Evolutionary conservation across 1,140 invertebrate species (phyloP).

Genomic region (Drosophila pandora): DNA sequence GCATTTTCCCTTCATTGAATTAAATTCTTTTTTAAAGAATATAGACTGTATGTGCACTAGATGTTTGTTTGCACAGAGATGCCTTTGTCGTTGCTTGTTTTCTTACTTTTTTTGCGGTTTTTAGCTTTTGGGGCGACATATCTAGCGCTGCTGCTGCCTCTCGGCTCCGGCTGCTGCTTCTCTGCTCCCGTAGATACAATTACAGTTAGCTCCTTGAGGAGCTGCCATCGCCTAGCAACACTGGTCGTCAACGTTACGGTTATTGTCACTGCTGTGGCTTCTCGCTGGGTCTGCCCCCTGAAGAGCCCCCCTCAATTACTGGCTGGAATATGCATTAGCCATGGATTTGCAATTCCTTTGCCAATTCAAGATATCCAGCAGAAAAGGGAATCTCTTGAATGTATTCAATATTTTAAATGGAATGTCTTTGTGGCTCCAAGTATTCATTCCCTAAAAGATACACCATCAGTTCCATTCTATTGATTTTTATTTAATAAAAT

Average conservation of each 20-base stretch:
- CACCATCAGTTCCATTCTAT: neutral
- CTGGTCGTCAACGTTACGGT: conserved; percentile 57
- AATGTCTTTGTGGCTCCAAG: too few relatives aligned
- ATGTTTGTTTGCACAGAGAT: conserved; percentile 48
- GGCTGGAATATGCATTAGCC: conserved; percentile 39
- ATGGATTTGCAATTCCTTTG: conserved; percentile 25
- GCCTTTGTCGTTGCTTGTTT: conserved; percentile 59
- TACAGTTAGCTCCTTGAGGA: conserved; percentile 64
- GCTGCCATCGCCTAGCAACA: conserved; percentile 22
- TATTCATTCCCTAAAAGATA: conserved; percentile 3
- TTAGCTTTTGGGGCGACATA: conserved; percentile 54
- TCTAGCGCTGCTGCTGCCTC: conserved; percentile 9
- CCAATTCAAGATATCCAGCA: neutral
- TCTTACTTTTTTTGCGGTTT: conserved; percentile 64
- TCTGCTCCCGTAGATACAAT: conserved; percentile 69
- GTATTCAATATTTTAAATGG: conserved; percentile 1
- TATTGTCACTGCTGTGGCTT: conserved; percentile 63
- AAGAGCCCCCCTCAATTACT: conserved; percentile 19
- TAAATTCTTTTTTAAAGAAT: neutral
- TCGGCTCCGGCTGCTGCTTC: conserved; percentile 11
- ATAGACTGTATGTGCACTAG: conserved; percentile 25
- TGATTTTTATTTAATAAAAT: conserved; percentile 4
- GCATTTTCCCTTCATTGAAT: neutral
- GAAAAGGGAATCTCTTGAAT: conserved; percentile 9
- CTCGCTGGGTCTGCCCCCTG: conserved; percentile 7